Base-by-base conservation (phyloP, 1,140 invertebrate species). In the Trichonephila inaurata region DNA sequence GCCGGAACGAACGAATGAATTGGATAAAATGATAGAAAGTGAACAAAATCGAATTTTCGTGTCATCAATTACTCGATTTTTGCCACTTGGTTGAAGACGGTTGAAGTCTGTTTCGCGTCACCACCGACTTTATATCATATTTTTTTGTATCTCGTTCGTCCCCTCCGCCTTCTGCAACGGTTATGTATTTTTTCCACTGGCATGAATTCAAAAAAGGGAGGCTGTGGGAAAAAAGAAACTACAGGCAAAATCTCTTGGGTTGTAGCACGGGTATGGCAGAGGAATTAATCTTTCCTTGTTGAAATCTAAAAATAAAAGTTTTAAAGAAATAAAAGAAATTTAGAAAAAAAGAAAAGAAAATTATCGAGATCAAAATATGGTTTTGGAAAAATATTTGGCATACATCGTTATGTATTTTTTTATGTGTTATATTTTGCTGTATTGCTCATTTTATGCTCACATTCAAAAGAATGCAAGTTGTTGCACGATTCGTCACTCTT, bases 31-130 rank as follows among this genome's bases (percentile, higher is more conserved):
- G 92, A 93, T 93, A 93, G 92, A 93, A 92, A 89, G 81, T 83
- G 77, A 93, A 24, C 66, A 86, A 93, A 93, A 93, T 93, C 92
- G 85, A 93, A 93, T 93, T 51, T 72, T 86, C 93, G 62, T 90
- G 93, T 90, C 93, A 94, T 94, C 93, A 94, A 94, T 94, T 94
- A 94, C 88, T 89, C 88, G 87, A 94, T 94, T 94, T 94, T 89
- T 94, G 88, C 87, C 93, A 90, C 93, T 90, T 90, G 93, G 93
- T 19, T 94, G 93, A 69, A 24, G 93, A 94, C 93, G 81, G 33
- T 60, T 69, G 72, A n/a, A 89, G 93, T 94, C 93, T 94, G 93
- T 90, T 90, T 94, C 85, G 28, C 93, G 93, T 94, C 93, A 86
- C 88, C 93, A 69, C 72, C 44, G 92, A 93, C 92, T 88, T 89